Percentiles rank a stretch among this genome's conserved stretches.
Evolutionary conservation across 2,888 invertebrate species (phyloP).

Genomic region (Teleiodes luculella): DNA sequence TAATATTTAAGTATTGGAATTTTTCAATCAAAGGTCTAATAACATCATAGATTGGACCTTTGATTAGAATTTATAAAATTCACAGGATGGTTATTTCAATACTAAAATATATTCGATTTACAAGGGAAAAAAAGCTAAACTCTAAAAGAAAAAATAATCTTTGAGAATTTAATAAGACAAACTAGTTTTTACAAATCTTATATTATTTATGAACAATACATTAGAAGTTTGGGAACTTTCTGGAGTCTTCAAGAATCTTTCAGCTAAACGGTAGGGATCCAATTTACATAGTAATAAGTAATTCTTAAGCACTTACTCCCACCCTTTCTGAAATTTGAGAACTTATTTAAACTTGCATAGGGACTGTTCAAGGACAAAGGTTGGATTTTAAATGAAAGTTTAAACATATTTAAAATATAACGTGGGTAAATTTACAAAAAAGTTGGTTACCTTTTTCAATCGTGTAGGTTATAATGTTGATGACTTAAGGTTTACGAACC

Average conservation of each 20-base stretch:
- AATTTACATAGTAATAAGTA: constrained; percentile 1
- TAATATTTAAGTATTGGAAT: too few relatives aligned
- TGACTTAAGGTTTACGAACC: too few relatives aligned
- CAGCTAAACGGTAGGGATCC: not conserved
- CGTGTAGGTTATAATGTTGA: too few relatives aligned
- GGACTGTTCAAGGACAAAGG: not conserved
- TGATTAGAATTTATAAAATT: too few relatives aligned
- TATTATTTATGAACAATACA: not conserved
- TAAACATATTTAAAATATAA: not conserved
- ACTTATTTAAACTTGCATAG: not conserved
- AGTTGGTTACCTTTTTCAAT: too few relatives aligned
- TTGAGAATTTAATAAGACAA: not conserved
- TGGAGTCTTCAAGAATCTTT: not conserved
- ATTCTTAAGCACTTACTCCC: not conserved
- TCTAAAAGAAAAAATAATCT: too few relatives aligned
- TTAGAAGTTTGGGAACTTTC: not conserved
- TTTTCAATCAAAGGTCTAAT: too few relatives aligned
- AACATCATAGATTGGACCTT: too few relatives aligned
- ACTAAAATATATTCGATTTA: too few relatives aligned
- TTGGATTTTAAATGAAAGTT: not conserved
- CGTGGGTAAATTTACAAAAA: not conserved
- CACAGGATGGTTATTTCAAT: too few relatives aligned
- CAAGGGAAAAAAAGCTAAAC: too few relatives aligned
- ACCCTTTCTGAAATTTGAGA: not conserved
- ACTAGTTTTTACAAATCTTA: not conserved